Evolutionary conservation across 2,888 invertebrate species (phyloP).

Genomic region (Steinernema carpocapsae): DNA sequence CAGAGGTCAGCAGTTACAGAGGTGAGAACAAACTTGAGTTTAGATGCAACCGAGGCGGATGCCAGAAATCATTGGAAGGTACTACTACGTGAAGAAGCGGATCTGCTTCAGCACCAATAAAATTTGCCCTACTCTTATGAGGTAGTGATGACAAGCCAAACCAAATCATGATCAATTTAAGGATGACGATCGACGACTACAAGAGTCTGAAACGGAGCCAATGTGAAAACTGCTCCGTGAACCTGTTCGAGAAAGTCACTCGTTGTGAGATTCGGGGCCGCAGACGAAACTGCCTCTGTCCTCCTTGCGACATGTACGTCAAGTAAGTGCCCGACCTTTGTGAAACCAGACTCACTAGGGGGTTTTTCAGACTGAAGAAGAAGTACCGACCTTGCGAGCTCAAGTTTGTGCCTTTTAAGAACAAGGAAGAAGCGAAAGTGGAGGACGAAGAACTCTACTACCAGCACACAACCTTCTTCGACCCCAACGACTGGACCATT

Average conservation of each 20-base stretch:
- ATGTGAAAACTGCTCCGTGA: slow-evolving; percentile 16
- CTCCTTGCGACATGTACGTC: slow-evolving; percentile 23
- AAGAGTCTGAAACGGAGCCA: slow-evolving; percentile 1
- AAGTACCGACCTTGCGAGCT: not conserved
- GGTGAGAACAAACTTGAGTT: not conserved
- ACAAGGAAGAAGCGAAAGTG: not conserved
- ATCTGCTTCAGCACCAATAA: slow-evolving; percentile 7
- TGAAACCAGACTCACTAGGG: not conserved
- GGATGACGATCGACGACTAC: slow-evolving; percentile 6
- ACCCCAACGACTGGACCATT: not conserved
- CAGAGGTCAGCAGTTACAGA: not conserved
- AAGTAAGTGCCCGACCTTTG: not conserved
- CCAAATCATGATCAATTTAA: not conserved
- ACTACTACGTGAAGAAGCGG: not conserved
- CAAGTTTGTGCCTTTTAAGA: not conserved
- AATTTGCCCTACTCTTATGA: slow-evolving; percentile 12
- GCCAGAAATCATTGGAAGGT: not conserved
- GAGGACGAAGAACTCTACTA: not conserved
- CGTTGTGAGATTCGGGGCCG: not conserved
- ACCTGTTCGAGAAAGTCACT: not conserved
- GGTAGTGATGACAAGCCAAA: not conserved
- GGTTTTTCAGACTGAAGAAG: slow-evolving; percentile 14
- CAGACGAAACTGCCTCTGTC: not conserved
- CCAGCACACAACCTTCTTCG: slow-evolving; percentile 5
- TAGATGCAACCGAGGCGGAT: not conserved